phyloP scores from a whole-genome alignment of 2,113 vertebrate genomes.

The Larimichthys crocea region DNA sequence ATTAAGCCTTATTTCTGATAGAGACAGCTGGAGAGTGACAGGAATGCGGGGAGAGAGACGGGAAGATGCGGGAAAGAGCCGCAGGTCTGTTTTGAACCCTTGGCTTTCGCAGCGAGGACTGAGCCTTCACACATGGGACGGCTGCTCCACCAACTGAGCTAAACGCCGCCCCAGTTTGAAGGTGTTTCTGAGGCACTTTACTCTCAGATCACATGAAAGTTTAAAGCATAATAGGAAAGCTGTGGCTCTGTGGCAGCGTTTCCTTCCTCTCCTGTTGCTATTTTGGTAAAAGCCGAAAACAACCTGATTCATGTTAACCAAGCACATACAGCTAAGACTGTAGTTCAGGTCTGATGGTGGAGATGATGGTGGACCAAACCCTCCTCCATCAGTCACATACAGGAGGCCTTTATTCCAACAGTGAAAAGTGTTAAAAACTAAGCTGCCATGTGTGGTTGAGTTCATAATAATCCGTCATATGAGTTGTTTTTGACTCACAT shows the following conservation, averaged over 20 bases:
- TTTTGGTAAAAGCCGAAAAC: conserved; percentile 2
- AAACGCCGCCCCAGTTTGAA: not conserved
- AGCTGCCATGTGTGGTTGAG: conserved; percentile 25
- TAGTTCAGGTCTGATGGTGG: not conserved
- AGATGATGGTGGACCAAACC: not conserved
- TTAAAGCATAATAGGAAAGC: not conserved
- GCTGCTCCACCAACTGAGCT: too few species aligned
- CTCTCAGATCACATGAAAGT: too few species aligned
- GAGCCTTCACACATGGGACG: too few species aligned
- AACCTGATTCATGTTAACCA: not conserved
- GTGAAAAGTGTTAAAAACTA: not conserved
- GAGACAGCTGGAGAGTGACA: too few species aligned
- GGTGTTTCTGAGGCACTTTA: not conserved
- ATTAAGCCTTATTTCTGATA: too few species aligned
- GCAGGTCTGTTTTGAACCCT: too few species aligned
- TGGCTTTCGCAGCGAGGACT: too few species aligned
- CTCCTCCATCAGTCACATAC: not conserved
- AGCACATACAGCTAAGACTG: not conserved
- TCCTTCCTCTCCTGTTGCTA: not conserved
- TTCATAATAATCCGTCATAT: conserved; percentile 61
- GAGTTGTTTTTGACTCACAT: conserved; percentile 58
- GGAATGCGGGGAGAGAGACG: too few species aligned
- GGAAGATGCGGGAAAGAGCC: too few species aligned
- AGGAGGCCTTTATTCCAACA: conserved; percentile 46
- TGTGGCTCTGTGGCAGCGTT: not conserved